These are phyloP conservation scores for Phrixothrix hirtus DNA, from an alignment of 2,888 invertebrate genomes.

Conservation along the genomic window DNA sequence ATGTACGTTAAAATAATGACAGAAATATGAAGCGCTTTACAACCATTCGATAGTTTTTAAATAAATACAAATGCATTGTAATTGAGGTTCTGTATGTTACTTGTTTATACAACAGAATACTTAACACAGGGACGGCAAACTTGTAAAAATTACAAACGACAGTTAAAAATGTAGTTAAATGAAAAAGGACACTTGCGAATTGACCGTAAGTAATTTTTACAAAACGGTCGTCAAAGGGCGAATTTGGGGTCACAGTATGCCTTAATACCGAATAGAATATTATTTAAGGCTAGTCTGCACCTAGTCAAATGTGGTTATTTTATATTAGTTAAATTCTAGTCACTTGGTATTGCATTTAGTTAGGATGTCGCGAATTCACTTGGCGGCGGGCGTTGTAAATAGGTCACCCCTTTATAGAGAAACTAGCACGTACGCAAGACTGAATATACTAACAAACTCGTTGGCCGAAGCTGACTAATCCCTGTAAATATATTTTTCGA, in stretches of 20 bases:
- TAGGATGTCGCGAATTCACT: constrained; percentile 27
- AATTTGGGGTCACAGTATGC: constrained; percentile 53
- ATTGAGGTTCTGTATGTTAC: constrained; percentile 34
- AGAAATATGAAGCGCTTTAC: too few species aligned
- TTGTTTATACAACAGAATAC: constrained; percentile 36
- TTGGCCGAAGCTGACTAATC: constrained; percentile 30
- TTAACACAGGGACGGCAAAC: too few species aligned
- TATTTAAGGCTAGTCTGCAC: constrained; percentile 53
- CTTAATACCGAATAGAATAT: constrained; percentile 48
- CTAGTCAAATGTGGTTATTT: constrained; percentile 45
- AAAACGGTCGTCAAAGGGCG: constrained; percentile 45
- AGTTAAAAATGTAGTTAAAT: too few species aligned
- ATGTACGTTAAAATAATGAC: too few species aligned
- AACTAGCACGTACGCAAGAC: constrained; percentile 20
- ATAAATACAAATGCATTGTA: constrained; percentile 32
- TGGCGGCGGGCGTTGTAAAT: constrained; percentile 23
- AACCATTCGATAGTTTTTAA: too few species aligned
- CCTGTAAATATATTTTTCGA: constrained; percentile 37
- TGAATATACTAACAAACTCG: constrained; percentile 7
- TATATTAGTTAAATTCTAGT: constrained; percentile 47
- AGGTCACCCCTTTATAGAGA: constrained; percentile 28
- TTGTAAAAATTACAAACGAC: too few species aligned
- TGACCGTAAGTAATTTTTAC: constrained; percentile 16
- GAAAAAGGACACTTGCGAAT: too few species aligned
- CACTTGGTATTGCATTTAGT: constrained; percentile 42